Evolutionary conservation across 2,113 vertebrate species (phyloP), one percentile per base, ranked within the genome.

Genomic region (Phasianus colchicus): DNA sequence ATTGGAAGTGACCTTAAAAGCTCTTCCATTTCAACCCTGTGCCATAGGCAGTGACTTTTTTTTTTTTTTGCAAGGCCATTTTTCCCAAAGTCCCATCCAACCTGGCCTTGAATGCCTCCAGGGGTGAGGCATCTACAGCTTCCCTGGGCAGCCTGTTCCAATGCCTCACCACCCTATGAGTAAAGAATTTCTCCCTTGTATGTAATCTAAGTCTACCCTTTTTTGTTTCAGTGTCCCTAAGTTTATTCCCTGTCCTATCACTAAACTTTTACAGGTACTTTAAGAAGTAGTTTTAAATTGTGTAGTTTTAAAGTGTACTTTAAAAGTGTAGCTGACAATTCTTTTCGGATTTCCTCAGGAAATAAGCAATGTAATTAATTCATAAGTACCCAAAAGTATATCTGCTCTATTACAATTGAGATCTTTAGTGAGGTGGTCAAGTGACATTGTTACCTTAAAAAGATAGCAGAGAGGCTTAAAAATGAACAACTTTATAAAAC

Each of bases 401-500:
- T 78, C 27, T 77, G 54, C 42, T 78, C 72, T 76, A 21, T 72
- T 75, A 43, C 40, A 13, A 20, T 32, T 1, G 2, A 36, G 30
- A 89, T 21, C 22, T 76, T 60, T 66, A 66, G 9, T 80, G 50
- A 76, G 19, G 14, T 74, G 42, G 7, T 67, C 60, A 67, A 67
- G 65, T 91, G 57, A 64, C n/a, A 24, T 7, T 83, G 38, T 9
- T 86, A 34, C 82, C 47, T 81, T 40, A 70, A 89, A 90, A 95
- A 24, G n/a, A 29, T 60, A 91, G 63, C 61, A 89, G 57, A 94
- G 90, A 86, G 42, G 20, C 36, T 88, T 80, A 50, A 95, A 95
- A 95, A 88, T 72, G 0, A 91, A n/a, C 65, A 78, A 48, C 20
- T 90, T 24, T 36, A 22, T 81, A 60, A 83, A 91, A n/a, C 57